A percentile compares a stretch with the other conserved stretches of the same genome.
phyloP scores from a whole-genome alignment of 2,113 vertebrate genomes.

The Crotophaga sulcirostris region DNA sequence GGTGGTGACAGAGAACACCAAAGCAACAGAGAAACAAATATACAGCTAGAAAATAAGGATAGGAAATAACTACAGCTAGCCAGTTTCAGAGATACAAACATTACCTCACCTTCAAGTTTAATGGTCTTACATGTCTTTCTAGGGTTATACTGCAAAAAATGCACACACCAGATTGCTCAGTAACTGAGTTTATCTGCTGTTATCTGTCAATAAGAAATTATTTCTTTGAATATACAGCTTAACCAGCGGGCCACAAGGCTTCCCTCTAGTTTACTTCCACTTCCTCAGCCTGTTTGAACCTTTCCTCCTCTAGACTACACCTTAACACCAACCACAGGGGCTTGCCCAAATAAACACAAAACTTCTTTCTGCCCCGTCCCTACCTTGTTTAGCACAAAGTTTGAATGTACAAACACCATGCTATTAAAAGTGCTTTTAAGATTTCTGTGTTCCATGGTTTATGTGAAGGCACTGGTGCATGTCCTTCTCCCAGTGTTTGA shows the following conservation, averaged over 20 bases:
- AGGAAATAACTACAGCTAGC: background rate
- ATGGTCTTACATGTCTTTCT: background rate
- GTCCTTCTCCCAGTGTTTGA: background rate
- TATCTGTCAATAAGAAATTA: background rate
- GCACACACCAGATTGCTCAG: background rate
- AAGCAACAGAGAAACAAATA: background rate
- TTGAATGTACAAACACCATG: background rate
- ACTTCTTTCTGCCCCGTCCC: background rate
- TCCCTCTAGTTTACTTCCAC: background rate
- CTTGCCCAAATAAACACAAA: background rate
- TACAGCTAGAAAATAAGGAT: background rate
- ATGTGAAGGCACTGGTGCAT: fast-evolving
- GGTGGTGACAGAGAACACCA: background rate
- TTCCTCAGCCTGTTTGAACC: background rate
- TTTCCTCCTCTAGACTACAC: background rate
- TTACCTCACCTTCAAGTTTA: background rate
- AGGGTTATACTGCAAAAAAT: background rate
- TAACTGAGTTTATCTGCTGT: background rate
- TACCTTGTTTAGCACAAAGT: background rate
- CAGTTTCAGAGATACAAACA: background rate
- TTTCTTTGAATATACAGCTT: background rate
- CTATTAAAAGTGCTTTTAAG: background rate
- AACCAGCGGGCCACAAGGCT: background rate
- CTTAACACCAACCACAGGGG: background rate
- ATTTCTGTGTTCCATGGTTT: background rate